Base-by-base conservation (phyloP, 2,888 invertebrate genomes). In the Diaperis boleti region DNA sequence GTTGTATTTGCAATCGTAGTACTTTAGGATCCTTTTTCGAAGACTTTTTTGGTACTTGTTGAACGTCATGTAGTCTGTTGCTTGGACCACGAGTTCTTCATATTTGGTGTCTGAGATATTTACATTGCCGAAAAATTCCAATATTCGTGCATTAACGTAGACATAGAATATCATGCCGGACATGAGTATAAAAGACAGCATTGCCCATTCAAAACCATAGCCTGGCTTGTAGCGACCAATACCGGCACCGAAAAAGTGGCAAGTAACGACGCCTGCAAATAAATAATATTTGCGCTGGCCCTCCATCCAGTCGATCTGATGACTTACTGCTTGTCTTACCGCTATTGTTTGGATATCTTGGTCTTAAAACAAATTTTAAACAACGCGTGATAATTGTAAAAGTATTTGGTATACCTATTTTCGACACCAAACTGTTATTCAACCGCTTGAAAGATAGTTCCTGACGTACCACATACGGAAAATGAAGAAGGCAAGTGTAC, bases 1-100 rank as follows among this genome's bases (percentile, higher is more conserved):
- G 66, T 84, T 84, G 69, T 82, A 87, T 47, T 81, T 81, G 72
- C 84, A 84, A 49, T 82, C 79, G 69, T 86, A 86, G 71, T 84
- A 86, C 4, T 78, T 77, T 2, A 81, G 72, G 4, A 87, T 76
- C 3, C 84, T 81, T 26, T 80, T 75, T 70, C 82, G 81, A 10
- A 86, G 71, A 5, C 75, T 64, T 8, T 72, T 64, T 0, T 86
- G 84, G n/a, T 86, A 79, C 64, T 84, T 83, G 69, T 85, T 85
- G 42, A 83, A 81, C 2, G 74, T 75, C 80, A 85, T 85, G 69
- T 85, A 87, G 59, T 84, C 83, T 76, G 83, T 77, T n/a, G 80
- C 67, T 72, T 84, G 84, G 54, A 82, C 80, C 69, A 84, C 81
- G 14, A 85, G 79, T 55, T 83, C 83, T 56, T 82, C 79, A 69